phyloP scores from a whole-genome alignment of 2,113 vertebrate genomes.

The Ceyx melanurus region DNA sequence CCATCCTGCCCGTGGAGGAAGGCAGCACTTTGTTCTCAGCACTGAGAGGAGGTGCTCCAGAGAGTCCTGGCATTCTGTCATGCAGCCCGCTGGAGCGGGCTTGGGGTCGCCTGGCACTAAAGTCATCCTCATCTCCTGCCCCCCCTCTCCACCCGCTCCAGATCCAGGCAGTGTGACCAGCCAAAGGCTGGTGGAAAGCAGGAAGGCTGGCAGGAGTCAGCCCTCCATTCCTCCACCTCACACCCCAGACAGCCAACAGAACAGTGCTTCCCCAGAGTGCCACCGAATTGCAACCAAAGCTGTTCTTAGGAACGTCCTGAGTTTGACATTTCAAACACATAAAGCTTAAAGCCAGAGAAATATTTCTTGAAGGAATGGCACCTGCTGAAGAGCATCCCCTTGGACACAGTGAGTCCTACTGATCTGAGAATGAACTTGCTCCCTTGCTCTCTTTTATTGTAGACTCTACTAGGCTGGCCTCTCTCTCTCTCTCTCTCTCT shows the following conservation, averaged over 20 bases:
- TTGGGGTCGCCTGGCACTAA: accelerated
- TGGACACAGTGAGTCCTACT: neutral
- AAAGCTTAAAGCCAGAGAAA: neutral
- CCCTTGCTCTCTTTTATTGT: neutral
- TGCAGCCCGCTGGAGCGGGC: accelerated
- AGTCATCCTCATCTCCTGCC: neutral
- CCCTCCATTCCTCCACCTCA: accelerated
- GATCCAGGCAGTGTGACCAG: neutral
- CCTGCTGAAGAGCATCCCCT: neutral
- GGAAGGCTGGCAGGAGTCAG: neutral
- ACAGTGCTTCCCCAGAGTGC: accelerated
- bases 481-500: neutral
- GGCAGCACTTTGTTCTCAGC: neutral
- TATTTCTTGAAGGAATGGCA: neutral
- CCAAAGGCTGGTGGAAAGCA: neutral
- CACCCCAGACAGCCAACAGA: neutral
- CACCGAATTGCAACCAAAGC: neutral
- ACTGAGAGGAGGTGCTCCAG: neutral
- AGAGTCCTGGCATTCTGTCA: neutral
- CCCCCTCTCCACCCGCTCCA: neutral
- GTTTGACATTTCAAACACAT: neutral
- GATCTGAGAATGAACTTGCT: neutral
- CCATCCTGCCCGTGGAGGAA: neutral
- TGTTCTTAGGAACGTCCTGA: neutral
- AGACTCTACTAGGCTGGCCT: neutral